Evolutionary conservation across 2,113 vertebrate genomes (phyloP).

Genomic region (Alexandromys fortis): DNA sequence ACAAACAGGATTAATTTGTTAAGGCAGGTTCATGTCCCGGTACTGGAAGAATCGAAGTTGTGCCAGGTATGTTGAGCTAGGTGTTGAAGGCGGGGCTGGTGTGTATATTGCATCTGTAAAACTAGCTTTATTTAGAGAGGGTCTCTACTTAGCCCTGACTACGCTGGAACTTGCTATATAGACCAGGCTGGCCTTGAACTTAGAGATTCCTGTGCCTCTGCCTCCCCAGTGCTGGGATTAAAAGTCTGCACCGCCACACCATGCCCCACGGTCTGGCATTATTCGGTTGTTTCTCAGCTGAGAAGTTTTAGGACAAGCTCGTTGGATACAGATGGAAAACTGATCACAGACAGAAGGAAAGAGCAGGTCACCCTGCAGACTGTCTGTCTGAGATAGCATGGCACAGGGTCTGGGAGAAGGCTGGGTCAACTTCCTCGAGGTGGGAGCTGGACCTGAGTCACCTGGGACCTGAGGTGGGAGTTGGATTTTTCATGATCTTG

Average conservation of each 20-base stretch:
- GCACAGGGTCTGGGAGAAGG: too few relatives aligned
- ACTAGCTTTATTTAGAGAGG: neutral
- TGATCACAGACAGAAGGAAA: neutral
- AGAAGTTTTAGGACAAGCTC: neutral
- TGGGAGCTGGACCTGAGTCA: neutral
- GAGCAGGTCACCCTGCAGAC: neutral
- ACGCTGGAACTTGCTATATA: neutral
- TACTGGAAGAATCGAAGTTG: neutral
- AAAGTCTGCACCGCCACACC: neutral
- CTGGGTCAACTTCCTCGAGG: neutral
- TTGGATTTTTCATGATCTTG: neutral
- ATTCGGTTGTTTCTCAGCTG: neutral
- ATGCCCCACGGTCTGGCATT: neutral
- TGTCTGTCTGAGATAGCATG: neutral
- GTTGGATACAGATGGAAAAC: neutral
- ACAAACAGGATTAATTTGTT: too few relatives aligned
- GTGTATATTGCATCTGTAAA: neutral
- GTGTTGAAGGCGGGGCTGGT: rapidly evolving
- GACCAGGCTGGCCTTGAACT: neutral
- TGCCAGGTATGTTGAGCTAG: neutral
- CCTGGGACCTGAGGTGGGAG: neutral
- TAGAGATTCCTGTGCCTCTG: neutral
- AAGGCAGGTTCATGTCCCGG: neutral
- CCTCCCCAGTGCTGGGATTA: neutral
- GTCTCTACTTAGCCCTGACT: neutral